Conservation (phyloP, 2,797 vertebrate species). For the Gambusia yucatana region DNA sequence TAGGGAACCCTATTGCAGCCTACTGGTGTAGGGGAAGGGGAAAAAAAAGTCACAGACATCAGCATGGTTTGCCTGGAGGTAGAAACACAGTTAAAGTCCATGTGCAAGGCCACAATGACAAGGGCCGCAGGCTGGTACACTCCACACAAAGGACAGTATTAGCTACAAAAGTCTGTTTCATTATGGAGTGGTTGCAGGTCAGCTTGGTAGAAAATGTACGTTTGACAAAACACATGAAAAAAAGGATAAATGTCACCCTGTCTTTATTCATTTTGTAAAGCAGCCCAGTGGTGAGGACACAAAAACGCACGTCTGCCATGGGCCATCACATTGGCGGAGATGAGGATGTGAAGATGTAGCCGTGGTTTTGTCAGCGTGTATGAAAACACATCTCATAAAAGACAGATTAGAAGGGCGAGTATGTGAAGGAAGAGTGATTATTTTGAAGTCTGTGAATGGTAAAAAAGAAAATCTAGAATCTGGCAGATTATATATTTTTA, state of each 20-base stretch:
- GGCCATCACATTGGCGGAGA: conserved; percentile 51
- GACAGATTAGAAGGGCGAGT: conserved; percentile 34
- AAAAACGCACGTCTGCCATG: conserved; percentile 56
- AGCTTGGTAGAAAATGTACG: conserved; percentile 64
- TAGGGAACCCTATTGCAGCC: conserved; percentile 56
- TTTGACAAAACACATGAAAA: conserved; percentile 68
- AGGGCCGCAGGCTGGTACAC: conserved; percentile 71
- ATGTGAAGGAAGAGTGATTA: conserved; percentile 50
- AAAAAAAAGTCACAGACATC: conserved; percentile 58
- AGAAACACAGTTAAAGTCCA: conserved; percentile 76
- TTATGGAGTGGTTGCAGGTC: conserved; percentile 70
- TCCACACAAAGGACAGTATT: conserved; percentile 76
- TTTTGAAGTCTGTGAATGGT: conserved; percentile 1
- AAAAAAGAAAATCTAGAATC: not conserved
- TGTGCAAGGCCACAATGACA: conserved; percentile 81
- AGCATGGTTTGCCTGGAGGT: conserved; percentile 69
- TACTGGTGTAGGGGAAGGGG: conserved; percentile 53
- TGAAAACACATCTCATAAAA: conserved; percentile 53
- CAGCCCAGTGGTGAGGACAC: conserved; percentile 46
- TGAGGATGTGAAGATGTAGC: conserved; percentile 47
- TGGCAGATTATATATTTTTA: not conserved
- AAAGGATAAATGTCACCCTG: conserved; percentile 79
- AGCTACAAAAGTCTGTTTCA: conserved; percentile 67
- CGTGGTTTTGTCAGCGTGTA: conserved; percentile 41
- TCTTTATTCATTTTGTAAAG: conserved; percentile 70